These are phyloP conservation scores for Pantherophis alleghaniensis DNA, from an alignment of 2,797 vertebrate species.

Conservation along the genomic window DNA sequence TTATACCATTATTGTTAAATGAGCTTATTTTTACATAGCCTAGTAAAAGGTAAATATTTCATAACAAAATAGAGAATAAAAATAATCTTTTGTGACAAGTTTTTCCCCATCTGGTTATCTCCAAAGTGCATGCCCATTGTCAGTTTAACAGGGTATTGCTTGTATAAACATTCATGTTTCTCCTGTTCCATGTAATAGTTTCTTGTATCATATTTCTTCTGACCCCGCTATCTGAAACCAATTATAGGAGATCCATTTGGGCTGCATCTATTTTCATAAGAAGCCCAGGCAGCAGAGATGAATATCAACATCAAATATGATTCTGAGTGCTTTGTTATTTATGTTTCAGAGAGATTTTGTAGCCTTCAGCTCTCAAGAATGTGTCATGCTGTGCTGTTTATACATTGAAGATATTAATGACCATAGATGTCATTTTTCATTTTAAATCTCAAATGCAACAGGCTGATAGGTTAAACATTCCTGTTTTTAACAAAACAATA, in stretches of 20 bases:
- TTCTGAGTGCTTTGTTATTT: conserved; percentile 99
- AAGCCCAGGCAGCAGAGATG: conserved; percentile 91
- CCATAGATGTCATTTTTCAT: conserved; percentile 93
- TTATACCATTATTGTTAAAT: conserved; percentile 20
- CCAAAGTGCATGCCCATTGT: conserved; percentile 77
- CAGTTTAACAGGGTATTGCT: conserved; percentile 89
- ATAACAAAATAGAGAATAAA: conserved; percentile 53
- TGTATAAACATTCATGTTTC: conserved; percentile 99
- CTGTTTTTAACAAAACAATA: conserved; percentile 71
- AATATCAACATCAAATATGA: conserved; percentile 99
- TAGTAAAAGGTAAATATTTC: conserved; percentile 50
- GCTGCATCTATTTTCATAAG: conserved; percentile 98
- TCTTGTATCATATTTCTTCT: conserved; percentile 94
- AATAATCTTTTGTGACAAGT: conserved; percentile 64
- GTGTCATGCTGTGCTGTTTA: conserved; percentile 98
- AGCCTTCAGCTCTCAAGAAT: conserved; percentile 92
- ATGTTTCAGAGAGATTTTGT: conserved; percentile 88
- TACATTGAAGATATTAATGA: conserved; percentile 97
- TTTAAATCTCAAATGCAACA: conserved; percentile 91
- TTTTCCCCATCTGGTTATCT: conserved; percentile 72
- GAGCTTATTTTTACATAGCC: conserved; percentile 52
- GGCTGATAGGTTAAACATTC: conserved; percentile 87
- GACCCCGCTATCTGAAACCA: conserved; percentile 99
- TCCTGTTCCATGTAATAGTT: conserved; percentile 89
- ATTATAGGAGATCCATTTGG: conserved; percentile 98